Conservation (phyloP, 2,113 vertebrate species). For the Brachypteracias leptosomus region DNA sequence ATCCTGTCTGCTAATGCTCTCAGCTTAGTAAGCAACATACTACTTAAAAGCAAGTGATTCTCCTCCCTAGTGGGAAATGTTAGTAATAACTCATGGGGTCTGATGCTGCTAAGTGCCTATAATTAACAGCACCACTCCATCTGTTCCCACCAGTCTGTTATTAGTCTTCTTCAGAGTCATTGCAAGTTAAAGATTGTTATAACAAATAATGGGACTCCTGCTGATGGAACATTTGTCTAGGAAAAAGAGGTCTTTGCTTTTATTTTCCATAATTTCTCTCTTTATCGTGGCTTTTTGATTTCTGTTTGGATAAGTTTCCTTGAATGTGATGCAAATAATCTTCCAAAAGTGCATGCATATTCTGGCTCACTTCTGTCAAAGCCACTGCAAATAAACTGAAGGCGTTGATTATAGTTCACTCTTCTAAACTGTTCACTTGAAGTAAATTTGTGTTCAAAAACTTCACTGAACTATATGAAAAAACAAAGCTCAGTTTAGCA, state of each 20-base stretch:
- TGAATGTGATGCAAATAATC: slow-evolving; percentile 14
- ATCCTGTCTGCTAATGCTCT: slow-evolving; percentile 7
- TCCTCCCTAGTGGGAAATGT: slow-evolving; percentile 55
- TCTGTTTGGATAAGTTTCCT: slow-evolving; percentile 23
- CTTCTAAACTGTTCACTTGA: background rate
- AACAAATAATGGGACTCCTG: slow-evolving; percentile 68
- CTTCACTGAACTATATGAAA: background rate
- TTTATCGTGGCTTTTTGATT: slow-evolving; percentile 10
- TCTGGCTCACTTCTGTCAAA: background rate
- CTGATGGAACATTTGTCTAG: slow-evolving; percentile 64
- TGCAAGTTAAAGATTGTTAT: slow-evolving; percentile 64
- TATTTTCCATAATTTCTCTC: background rate
- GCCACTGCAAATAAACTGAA: background rate
- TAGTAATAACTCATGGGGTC: slow-evolving; percentile 28
- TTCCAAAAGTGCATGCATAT: background rate
- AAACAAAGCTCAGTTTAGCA: slow-evolving; percentile 4
- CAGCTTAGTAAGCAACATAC: slow-evolving; percentile 61
- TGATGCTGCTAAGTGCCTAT: slow-evolving; percentile 52
- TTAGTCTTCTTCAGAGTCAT: slow-evolving; percentile 62
- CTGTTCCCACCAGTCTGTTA: slow-evolving; percentile 57
- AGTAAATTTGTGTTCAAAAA: background rate
- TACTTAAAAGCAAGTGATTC: slow-evolving; percentile 45
- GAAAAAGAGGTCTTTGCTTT: slow-evolving; percentile 31
- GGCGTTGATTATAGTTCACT: background rate
- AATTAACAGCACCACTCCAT: slow-evolving; percentile 43